Evolutionary conservation across 2,113 vertebrate genomes (phyloP).

Genomic region (Choloepus hoffmanni): DNA sequence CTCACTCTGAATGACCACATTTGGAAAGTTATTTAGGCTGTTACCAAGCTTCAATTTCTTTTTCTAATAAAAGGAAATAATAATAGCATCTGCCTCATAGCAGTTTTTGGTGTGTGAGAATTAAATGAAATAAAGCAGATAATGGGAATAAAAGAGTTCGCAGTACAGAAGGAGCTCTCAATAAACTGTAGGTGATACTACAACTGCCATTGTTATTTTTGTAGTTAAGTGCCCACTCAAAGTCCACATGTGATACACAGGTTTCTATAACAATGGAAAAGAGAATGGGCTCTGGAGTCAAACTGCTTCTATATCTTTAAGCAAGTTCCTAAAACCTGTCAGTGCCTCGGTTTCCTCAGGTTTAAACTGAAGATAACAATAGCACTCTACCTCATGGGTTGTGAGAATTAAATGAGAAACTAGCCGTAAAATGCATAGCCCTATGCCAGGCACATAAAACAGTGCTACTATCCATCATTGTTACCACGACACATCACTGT

Average conservation of each 20-base stretch:
- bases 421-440: neutral
- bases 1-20: neutral
- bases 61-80: neutral
- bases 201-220: neutral
- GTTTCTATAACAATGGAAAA: neutral
- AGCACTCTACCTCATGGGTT: neutral
- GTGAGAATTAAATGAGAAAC: neutral
- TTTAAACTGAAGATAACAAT: neutral
- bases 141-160: neutral
- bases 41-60: slow-evolving; percentile 8
- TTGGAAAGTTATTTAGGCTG: slow-evolving; percentile 39
- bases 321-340: neutral
- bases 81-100: neutral
- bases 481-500: neutral
- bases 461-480: neutral
- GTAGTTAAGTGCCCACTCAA: neutral
- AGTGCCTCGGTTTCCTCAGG: neutral
- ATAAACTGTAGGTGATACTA: neutral
- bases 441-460: neutral
- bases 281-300: neutral
- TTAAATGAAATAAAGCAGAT: neutral
- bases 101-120: neutral
- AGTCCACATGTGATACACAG: neutral
- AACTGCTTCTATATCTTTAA: neutral
- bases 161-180: neutral